Conservation (phyloP, 2,113 vertebrate genomes). For the Plecturocebus donacophilus region DNA sequence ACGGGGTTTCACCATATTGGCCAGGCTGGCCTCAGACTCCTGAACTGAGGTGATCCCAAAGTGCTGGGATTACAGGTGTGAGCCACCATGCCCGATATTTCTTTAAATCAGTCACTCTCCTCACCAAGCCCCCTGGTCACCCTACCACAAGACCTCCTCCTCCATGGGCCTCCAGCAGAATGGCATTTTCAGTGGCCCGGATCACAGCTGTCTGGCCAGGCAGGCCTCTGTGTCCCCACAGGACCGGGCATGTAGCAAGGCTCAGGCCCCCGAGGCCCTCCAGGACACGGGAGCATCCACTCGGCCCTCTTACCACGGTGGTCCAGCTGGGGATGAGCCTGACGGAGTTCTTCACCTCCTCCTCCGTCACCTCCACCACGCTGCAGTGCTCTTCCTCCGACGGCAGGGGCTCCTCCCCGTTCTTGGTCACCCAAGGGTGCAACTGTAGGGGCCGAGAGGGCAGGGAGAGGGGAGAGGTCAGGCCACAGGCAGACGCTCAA, state of each 20-base stretch:
- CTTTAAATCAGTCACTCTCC: neutral
- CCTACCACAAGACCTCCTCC: neutral
- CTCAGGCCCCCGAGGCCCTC: neutral
- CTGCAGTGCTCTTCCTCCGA: conserved; percentile 97
- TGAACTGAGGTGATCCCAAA: too few species aligned
- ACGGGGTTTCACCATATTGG: too few species aligned
- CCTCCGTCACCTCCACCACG: conserved; percentile 96
- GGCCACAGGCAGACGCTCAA: neutral
- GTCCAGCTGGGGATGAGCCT: conserved; percentile 96
- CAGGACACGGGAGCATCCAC: neutral
- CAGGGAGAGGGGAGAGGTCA: neutral
- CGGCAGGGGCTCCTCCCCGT: conserved; percentile 89
- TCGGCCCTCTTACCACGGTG: conserved; percentile 90
- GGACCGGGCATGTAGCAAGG: neutral
- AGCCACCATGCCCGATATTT: neutral
- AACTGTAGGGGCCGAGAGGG: conserved; percentile 79
- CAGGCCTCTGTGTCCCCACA: neutral
- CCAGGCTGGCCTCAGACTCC: too few species aligned
- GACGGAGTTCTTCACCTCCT: conserved; percentile 98
- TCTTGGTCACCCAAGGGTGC: conserved; percentile 93
- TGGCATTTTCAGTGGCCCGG: neutral
- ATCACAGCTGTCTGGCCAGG: neutral
- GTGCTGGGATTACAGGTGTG: too few species aligned
- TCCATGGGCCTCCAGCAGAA: neutral
- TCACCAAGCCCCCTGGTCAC: neutral